Evolutionary conservation across 2,797 vertebrate species (phyloP).

Genomic region (Enteromius trimaculatus): DNA sequence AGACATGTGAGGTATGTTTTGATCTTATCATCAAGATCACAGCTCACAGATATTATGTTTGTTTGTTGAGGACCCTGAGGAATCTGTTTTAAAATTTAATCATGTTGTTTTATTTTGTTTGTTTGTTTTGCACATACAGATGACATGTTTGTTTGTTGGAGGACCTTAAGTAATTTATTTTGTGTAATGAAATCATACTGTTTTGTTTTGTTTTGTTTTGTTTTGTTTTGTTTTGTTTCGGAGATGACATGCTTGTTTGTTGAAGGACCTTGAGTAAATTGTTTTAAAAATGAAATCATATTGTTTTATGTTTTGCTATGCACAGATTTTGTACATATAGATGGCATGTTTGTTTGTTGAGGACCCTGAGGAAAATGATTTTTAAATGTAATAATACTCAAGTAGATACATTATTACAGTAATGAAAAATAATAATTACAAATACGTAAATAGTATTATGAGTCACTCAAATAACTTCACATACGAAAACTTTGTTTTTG

Average conservation of each 20-base stretch:
- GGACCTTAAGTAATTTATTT: not conserved
- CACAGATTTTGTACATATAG: not conserved
- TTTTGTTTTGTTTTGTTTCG: not conserved
- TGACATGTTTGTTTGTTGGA: not conserved
- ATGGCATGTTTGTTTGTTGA: not conserved
- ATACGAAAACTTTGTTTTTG: not conserved
- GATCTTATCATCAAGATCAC: not conserved
- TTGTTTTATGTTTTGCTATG: not conserved
- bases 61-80: not conserved
- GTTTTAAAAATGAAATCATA: too few species aligned
- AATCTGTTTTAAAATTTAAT: not conserved
- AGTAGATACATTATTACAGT: not conserved
- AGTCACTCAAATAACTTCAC: not conserved
- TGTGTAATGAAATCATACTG: not conserved
- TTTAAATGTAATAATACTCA: not conserved
- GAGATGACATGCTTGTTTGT: not conserved
- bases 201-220: not conserved
- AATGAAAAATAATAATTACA: not conserved
- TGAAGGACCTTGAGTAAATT: not conserved
- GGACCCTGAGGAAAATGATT: not conserved
- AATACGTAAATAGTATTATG: not conserved
- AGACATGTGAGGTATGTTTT: not conserved
- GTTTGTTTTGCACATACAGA: not conserved
- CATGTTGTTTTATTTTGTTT: too few species aligned
- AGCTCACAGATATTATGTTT: not conserved